Evolutionary conservation across 2,797 vertebrate genomes (phyloP).

Genomic region (Benthosema pterotum): DNA sequence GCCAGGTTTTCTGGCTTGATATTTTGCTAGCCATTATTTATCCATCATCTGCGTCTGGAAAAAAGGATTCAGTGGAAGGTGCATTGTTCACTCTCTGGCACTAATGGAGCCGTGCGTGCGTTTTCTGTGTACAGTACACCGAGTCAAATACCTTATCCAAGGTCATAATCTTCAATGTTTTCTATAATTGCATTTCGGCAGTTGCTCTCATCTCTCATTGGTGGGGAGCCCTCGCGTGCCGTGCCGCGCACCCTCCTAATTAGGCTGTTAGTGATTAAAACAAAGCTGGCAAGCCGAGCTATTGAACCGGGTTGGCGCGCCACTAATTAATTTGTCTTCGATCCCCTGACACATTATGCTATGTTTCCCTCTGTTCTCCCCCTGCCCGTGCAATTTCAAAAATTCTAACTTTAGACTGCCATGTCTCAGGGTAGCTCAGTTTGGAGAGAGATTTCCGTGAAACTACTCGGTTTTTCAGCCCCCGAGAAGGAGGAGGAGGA

Average conservation of each 20-base stretch:
- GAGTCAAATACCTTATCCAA: constrained; percentile 27
- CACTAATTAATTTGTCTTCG: constrained; percentile 65
- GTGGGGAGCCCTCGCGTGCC: constrained; percentile 39
- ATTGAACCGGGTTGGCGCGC: constrained; percentile 54
- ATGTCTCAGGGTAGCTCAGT: constrained; percentile 25
- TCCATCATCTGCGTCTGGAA: background rate
- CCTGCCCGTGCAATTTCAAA: constrained; percentile 19
- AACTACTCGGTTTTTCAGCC: constrained; percentile 13
- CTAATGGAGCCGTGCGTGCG: constrained; percentile 9
- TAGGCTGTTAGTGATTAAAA: constrained; percentile 63
- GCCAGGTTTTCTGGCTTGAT: background rate
- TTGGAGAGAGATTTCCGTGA: constrained; percentile 20
- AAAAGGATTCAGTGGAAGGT: background rate
- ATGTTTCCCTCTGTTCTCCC: constrained; percentile 26
- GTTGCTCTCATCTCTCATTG: constrained; percentile 38
- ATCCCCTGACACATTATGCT: constrained; percentile 36
- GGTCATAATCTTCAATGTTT: constrained; percentile 36
- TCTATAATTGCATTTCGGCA: constrained; percentile 48
- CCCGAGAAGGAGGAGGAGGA: background rate
- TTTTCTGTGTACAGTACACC: background rate
- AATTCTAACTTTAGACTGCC: constrained; percentile 30
- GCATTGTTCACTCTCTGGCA: background rate
- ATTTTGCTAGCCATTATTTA: background rate
- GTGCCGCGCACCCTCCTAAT: constrained; percentile 51
- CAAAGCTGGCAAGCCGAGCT: constrained; percentile 47